These are phyloP conservation scores for Scaptomyza tumidula DNA, from an alignment of 2,888 invertebrate species.

Conservation along the genomic window DNA sequence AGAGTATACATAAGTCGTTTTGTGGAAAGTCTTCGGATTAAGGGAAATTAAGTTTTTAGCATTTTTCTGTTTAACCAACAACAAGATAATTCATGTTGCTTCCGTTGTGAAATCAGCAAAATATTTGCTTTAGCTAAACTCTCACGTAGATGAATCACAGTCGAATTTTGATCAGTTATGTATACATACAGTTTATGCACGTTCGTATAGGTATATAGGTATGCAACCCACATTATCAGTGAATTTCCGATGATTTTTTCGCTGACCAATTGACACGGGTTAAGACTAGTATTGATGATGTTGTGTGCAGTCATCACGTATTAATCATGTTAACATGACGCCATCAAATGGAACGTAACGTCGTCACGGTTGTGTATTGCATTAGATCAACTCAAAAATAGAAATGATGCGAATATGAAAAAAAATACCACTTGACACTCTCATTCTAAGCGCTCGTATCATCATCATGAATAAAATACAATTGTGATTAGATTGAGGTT, in stretches of 20 bases:
- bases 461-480: constrained; percentile 33
- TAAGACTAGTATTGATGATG: constrained; percentile 3
- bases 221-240: constrained; percentile 41
- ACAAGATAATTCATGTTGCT: constrained; percentile 18
- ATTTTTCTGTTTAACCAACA: not conserved
- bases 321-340: constrained; percentile 62
- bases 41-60: no score
- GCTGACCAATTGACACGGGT: constrained; percentile 36
- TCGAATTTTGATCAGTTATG: constrained; percentile 18
- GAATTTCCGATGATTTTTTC: constrained; percentile 62
- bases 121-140: constrained; percentile 33
- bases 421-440: not conserved
- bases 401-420: constrained; percentile 55
- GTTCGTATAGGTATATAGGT: constrained; percentile 5
- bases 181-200: not conserved
- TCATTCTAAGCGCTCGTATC: not conserved
- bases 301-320: constrained; percentile 63
- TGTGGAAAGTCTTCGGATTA: not conserved
- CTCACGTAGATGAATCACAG: constrained; percentile 59
- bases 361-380: constrained; percentile 48
- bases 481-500: constrained; percentile 67
- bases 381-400: constrained; percentile 56
- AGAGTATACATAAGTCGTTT: no score
- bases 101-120: constrained; percentile 20
- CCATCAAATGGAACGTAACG: constrained; percentile 54